Evolutionary conservation across 2,888 invertebrate genomes (phyloP).

Genomic region (Rutpela maculata): DNA sequence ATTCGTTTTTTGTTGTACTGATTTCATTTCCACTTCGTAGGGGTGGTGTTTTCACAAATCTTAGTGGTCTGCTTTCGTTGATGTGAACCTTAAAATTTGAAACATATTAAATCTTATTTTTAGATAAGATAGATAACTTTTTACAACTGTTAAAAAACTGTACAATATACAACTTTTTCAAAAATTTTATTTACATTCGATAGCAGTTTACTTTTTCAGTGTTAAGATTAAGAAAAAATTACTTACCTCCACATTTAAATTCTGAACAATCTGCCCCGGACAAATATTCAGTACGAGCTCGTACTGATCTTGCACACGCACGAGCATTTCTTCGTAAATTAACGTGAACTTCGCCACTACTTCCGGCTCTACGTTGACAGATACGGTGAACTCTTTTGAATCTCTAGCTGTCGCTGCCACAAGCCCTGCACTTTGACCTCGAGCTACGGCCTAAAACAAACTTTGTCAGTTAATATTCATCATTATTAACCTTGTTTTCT

Average conservation of each 20-base stretch:
- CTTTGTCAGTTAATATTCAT: not conserved
- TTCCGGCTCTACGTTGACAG: slow-evolving; percentile 80
- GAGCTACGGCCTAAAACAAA: slow-evolving; percentile 74
- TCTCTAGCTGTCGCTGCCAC: slow-evolving; percentile 80
- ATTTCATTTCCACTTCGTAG: slow-evolving; percentile 80
- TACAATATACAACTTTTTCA: too few species aligned
- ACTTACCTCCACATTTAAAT: slow-evolving; percentile 77
- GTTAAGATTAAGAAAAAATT: not conserved
- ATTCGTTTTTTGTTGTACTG: slow-evolving; percentile 74
- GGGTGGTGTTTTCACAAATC: slow-evolving; percentile 79
- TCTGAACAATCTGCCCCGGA: slow-evolving; percentile 81
- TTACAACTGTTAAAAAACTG: too few species aligned
- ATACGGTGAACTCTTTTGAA: slow-evolving; percentile 82
- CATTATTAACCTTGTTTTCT: not conserved
- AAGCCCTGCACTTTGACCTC: slow-evolving; percentile 79
- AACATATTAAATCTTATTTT: not conserved
- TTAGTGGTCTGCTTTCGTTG: slow-evolving; percentile 79
- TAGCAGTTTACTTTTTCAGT: too few species aligned
- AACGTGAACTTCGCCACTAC: slow-evolving; percentile 81
- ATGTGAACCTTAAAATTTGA: slow-evolving; percentile 75
- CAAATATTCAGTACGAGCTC: slow-evolving; percentile 82
- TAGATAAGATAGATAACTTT: too few species aligned
- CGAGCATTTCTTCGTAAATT: slow-evolving; percentile 83
- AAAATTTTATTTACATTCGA: too few species aligned
- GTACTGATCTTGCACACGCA: slow-evolving; percentile 80